Evolutionary conservation across 1,140 invertebrate genomes (phyloP).

Genomic region (Drosophila paulistorum): DNA sequence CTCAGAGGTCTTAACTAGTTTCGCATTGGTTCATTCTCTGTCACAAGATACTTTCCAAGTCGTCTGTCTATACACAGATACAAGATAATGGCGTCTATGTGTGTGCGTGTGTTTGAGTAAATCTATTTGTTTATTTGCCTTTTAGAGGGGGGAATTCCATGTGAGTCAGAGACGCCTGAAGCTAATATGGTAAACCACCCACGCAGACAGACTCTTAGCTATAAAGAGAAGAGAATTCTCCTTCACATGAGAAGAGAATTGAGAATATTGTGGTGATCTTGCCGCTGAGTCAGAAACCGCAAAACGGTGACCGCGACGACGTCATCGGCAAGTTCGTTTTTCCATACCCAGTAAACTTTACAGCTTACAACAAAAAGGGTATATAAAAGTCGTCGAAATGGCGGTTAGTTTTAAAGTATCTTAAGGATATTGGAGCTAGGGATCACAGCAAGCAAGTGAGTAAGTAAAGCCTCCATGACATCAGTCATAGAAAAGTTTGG

Average conservation of each 20-base stretch:
- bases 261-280: not conserved
- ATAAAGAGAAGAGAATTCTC: not conserved
- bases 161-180: not conserved
- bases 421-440: not conserved
- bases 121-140: slow-evolving; percentile 4
- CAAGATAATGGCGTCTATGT: not conserved
- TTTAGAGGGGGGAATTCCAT: slow-evolving; percentile 5
- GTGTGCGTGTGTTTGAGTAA: not conserved
- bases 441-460: no score
- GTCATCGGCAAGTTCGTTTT: slow-evolving; percentile 5
- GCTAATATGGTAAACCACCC: slow-evolving; percentile 5
- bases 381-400: not conserved
- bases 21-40: slow-evolving; percentile 5
- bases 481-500: no score
- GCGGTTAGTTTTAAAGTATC: not conserved
- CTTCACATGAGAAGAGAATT: not conserved
- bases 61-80: not conserved
- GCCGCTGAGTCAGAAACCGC: not conserved
- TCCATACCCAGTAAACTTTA: not conserved
- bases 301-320: not conserved
- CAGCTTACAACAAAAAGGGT: not conserved
- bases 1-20: not conserved
- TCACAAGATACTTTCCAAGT: not conserved
- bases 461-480: no score
- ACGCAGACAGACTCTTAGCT: not conserved